Conservation (phyloP, 1,140 invertebrate species). For the Ceratosolen fusciceps region DNA sequence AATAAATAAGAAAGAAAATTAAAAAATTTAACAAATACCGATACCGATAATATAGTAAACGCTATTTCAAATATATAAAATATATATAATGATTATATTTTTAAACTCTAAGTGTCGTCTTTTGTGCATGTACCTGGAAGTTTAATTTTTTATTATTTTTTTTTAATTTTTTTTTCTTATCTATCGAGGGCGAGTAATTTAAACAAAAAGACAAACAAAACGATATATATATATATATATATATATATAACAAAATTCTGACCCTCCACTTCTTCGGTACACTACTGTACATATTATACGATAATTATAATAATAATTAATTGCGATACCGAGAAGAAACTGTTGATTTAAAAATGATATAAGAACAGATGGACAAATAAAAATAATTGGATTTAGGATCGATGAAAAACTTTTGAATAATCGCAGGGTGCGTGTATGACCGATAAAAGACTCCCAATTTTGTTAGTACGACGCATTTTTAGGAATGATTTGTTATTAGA, state of each 20-base stretch:
- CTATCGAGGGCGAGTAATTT: slow-evolving; percentile 10
- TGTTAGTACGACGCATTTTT: neutral
- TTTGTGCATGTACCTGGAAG: slow-evolving; percentile 61
- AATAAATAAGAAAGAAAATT: slow-evolving; percentile 35
- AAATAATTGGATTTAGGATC: slow-evolving; percentile 26
- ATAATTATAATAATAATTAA: slow-evolving; percentile 45
- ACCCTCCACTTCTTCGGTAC: slow-evolving; percentile 49
- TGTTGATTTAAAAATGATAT: slow-evolving; percentile 49
- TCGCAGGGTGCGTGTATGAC: neutral
- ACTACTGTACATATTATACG: slow-evolving; percentile 66
- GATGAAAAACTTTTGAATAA: neutral
- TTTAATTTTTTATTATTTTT: too few relatives aligned
- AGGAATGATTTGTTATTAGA: neutral
- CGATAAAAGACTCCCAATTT: slow-evolving; percentile 4
- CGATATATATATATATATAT: too few relatives aligned
- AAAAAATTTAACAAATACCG: slow-evolving; percentile 55
- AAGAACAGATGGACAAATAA: slow-evolving; percentile 42
- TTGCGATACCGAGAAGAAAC: slow-evolving; percentile 41
- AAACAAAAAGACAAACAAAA: slow-evolving; percentile 14
- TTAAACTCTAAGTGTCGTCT: slow-evolving; percentile 73
- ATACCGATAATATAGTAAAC: slow-evolving; percentile 63
- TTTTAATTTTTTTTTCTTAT: too few relatives aligned
- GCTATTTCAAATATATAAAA: slow-evolving; percentile 68
- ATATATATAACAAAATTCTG: slow-evolving; percentile 19
- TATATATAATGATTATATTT: slow-evolving; percentile 71